Evolutionary conservation across 1,140 invertebrate species (phyloP), one percentile per base, ranked within the genome.

Genomic region (Tetranychus urticae): DNA sequence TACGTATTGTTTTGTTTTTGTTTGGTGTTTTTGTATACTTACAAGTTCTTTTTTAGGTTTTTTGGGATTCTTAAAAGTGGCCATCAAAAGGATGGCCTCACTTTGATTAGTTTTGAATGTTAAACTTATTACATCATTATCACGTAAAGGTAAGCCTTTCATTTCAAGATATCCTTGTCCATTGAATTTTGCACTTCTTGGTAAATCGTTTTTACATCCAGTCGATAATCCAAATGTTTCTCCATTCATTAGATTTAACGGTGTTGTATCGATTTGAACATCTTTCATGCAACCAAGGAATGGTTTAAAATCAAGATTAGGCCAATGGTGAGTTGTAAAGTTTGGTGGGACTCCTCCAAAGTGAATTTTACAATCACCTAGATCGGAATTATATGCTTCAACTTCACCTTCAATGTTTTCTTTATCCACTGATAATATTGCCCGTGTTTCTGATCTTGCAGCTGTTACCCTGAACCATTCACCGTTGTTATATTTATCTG

Each of bases 231-330:
- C 86, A 68, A 82, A 82, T 67, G 80, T 81, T 13, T 80, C 74
- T 45, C 71, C 82, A 75, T 59, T 74, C 66, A 82, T 73, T 2
- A 81, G 77, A 69, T 82, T 79, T 37, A 81, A 78, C 13, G 78
- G 78, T 62, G 79, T 78, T 71, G 82, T 77, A 64, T 84, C 81
- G 0, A 89, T 79, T 55, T 83, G 76, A 2, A 90, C 75, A 59
- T 84, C 81, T 13, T 82, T 81, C 74, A 92, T 80, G 68, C 86
- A 89, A 6, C 88, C 88, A 33, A 86, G 73, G 69, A 86, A 83
- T 1, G 83, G 78, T 60, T 77, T 71, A 42, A 69, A 65, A n/a
- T 63, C 54, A 34, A 71, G 35, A 47, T 68, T 69, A 36, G 70
- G 56, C 54, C 69, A 62, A 68, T 62, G 3, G 39, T 42, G 39